phyloP scores from a whole-genome alignment of 2,113 vertebrate species.

The Pseudorasbora parva region DNA sequence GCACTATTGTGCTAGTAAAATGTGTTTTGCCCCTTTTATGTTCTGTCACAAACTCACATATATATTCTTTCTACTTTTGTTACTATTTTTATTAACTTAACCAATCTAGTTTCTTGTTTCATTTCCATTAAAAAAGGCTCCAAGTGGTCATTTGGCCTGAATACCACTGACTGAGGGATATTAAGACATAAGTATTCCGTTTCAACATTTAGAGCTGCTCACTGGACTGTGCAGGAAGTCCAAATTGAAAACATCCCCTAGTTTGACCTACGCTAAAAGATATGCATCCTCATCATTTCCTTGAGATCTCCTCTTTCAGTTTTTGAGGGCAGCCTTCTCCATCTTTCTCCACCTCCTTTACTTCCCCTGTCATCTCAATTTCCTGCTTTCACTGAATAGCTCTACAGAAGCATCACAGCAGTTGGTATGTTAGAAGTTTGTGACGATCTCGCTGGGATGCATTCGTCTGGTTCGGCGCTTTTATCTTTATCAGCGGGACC shows the following conservation, averaged over 20 bases:
- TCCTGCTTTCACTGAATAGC: constrained; percentile 6
- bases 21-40: background rate
- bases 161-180: constrained; percentile 5
- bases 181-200: background rate
- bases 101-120: constrained; percentile 23
- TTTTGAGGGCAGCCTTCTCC: background rate
- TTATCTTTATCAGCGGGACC: constrained; percentile 25
- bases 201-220: constrained; percentile 23
- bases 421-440: constrained; percentile 34
- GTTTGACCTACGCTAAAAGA: constrained; percentile 31
- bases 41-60: background rate
- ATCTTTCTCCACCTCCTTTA: background rate
- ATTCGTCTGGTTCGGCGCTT: constrained; percentile 6
- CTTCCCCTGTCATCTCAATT: constrained; percentile 11
- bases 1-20: no score
- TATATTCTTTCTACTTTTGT: background rate
- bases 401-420: constrained; percentile 24
- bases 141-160: constrained; percentile 7
- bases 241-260: constrained; percentile 40
- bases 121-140: constrained; percentile 24
- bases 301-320: background rate
- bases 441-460: background rate
- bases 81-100: background rate
- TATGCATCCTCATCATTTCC: background rate
- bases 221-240: constrained; percentile 26